Percentiles rank a stretch among this genome's conserved stretches.
Conservation (phyloP, 2,113 vertebrate genomes). For the Platysternon megacephalum region DNA sequence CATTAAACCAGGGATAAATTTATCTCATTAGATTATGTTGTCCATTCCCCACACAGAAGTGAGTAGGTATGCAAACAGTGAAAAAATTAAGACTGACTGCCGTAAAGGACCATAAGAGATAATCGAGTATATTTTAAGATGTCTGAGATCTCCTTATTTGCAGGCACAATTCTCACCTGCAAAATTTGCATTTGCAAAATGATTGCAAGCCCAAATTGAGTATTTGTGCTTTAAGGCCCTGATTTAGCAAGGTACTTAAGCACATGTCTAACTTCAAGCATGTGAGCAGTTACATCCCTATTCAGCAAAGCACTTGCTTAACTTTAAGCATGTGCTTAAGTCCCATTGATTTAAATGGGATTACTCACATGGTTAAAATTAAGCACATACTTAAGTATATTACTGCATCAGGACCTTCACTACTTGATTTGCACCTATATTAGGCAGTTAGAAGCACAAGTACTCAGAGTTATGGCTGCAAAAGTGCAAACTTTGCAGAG, state of each 20-base stretch:
- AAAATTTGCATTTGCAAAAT: background rate
- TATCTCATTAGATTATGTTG: slow-evolving; percentile 1
- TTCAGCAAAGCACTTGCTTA: background rate
- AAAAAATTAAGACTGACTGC: background rate
- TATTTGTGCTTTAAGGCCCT: too few species aligned
- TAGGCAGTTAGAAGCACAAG: too few species aligned
- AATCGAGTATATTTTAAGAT: background rate
- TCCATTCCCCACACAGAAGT: background rate
- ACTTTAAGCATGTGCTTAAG: background rate
- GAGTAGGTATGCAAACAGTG: slow-evolving; percentile 2
- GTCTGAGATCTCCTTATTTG: background rate
- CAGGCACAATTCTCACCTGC: background rate
- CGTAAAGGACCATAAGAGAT: background rate
- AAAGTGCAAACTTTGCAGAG: background rate
- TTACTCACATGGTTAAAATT: background rate
- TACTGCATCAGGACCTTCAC: background rate
- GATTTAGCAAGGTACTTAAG: background rate
- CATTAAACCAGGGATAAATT: background rate
- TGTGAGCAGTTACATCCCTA: background rate
- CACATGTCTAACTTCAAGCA: background rate
- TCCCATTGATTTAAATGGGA: background rate
- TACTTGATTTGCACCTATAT: background rate
- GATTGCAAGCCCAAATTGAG: too few species aligned
- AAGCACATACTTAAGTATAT: background rate
- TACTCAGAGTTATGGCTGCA: too few species aligned